Evolutionary conservation across 1,140 invertebrate species (phyloP), one percentile per base, ranked within the genome.

Genomic region (Dinothrombium tinctorium): DNA sequence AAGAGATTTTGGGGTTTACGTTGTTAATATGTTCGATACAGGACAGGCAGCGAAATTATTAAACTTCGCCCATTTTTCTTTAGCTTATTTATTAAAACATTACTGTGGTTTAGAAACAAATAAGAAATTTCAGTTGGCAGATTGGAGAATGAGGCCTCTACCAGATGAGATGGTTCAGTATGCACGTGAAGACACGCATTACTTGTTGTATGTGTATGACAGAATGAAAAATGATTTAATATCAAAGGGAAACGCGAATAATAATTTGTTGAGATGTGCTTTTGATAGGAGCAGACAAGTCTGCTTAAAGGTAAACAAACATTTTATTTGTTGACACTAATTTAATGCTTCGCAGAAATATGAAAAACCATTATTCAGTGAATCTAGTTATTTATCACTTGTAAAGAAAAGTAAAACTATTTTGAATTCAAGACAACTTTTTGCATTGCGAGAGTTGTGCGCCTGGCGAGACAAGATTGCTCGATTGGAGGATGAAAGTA

Each of bases 11-110:
- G 79, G 82, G 0, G 49, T 98, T 0, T 98, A 98, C 54, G 57
- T 98, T 14, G 86, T 98, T 0, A 92, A 94, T 51, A 74, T 98
- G 72, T 95, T 98, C 58, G 92, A 99, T 55, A 98, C 90, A 0
- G 69, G 83, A 55, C 71, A 79, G 52, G 89, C 87, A 0, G 72
- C 83, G 0, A 70, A 74, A 47, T 60, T 71, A 0, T 60, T 96
- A 0, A 64, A 69, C n/a, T 66, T 79, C 45, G 60, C 69, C 0
- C 67, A 70, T 23, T 62, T 75, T 3, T 83, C 80, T 15, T 62
- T 96, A 20, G 69, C 75, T 1, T 73, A 73, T 59, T 59, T 98
- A 2, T 57, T 96, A 7, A 65, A 73, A 46, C 60, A 66, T 29
- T 90, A 82, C 55, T 87, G 83, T 54, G 59, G 70, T 17, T 59